These are phyloP conservation scores for Lathamus discolor DNA, from an alignment of 2,113 vertebrate species.

Conservation along the genomic window DNA sequence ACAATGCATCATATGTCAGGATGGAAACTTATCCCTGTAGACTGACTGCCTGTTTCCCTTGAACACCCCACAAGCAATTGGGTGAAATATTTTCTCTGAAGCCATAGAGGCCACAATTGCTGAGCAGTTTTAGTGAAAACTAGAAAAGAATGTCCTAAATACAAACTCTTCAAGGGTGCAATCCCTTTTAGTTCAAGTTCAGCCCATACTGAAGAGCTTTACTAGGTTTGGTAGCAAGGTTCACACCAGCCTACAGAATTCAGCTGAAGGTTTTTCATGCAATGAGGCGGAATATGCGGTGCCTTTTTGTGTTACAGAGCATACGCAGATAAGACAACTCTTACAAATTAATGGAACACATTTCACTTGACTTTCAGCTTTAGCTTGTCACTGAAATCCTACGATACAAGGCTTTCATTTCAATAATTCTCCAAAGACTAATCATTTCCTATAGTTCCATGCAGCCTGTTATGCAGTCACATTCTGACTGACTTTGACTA, in stretches of 20 bases:
- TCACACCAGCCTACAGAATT: neutral
- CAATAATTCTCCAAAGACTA: neutral
- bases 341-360: neutral
- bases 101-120: neutral
- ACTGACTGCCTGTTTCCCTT: neutral
- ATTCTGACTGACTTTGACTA: neutral
- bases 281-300: neutral
- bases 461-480: neutral
- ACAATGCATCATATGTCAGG: neutral
- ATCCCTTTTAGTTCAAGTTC: neutral
- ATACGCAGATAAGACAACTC: neutral
- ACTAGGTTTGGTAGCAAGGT: neutral
- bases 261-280: neutral
- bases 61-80: neutral
- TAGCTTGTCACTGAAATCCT: neutral
- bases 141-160: neutral
- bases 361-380: neutral
- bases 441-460: neutral
- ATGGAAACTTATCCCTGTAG: neutral
- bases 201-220: neutral
- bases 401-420: neutral
- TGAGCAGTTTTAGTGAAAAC: neutral
- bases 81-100: neutral
- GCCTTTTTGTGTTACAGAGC: neutral
- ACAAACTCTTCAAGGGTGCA: neutral